Percentiles rank a stretch among this genome's conserved stretches.
Evolutionary conservation across 1,140 invertebrate genomes (phyloP).

Genomic region (Cotesia typhae): DNA sequence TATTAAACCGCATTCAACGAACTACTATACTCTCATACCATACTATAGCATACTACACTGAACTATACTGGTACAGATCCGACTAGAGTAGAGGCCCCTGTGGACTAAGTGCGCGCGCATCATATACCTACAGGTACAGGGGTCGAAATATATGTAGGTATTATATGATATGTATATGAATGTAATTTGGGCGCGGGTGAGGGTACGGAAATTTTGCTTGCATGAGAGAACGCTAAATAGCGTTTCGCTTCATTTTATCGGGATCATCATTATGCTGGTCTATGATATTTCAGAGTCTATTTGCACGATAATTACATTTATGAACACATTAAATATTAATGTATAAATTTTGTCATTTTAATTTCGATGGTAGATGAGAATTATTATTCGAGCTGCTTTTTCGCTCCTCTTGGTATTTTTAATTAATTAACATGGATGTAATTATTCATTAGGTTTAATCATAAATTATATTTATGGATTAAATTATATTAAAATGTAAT

Average conservation of each 20-base stretch:
- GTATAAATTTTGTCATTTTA: too few species aligned
- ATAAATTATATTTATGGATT: too few species aligned
- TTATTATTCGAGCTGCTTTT: too few species aligned
- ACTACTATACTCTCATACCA: constrained; percentile 32
- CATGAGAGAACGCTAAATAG: constrained; percentile 10
- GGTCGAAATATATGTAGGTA: background rate
- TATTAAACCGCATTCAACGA: constrained; percentile 68
- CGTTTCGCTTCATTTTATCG: constrained; percentile 7
- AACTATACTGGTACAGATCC: constrained; percentile 42
- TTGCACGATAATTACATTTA: background rate
- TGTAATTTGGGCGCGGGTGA: too few species aligned
- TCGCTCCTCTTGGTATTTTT: too few species aligned
- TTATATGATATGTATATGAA: too few species aligned
- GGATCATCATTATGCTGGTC: constrained; percentile 7
- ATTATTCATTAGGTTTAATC: too few species aligned
- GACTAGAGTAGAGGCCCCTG: constrained; percentile 41
- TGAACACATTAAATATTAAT: too few species aligned
- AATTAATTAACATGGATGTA: too few species aligned
- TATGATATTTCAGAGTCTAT: background rate
- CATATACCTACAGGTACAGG: constrained; percentile 17
- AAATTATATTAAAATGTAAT: too few species aligned
- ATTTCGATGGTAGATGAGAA: too few species aligned
- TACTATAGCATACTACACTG: too few species aligned
- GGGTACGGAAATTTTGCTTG: background rate
- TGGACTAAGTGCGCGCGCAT: constrained; percentile 21